A percentile compares a stretch with the other conserved stretches of the same genome.
These are phyloP conservation scores for Fragum fragum DNA, from an alignment of 2,888 invertebrate genomes.

Conservation along the genomic window DNA sequence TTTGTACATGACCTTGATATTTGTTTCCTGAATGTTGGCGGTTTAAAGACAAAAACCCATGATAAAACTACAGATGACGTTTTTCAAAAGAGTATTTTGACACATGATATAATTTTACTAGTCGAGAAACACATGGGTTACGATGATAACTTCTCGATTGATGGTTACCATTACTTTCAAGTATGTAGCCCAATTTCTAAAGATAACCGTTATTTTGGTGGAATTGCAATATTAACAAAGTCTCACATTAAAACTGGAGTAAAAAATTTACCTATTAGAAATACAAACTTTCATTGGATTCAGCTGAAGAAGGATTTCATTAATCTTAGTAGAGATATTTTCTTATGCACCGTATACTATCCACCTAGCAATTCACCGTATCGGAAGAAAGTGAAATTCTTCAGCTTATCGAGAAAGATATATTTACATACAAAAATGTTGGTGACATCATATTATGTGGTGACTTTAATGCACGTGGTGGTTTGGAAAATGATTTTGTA, in stretches of 20 bases:
- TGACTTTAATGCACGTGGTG: too few relatives aligned
- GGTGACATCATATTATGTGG: too few relatives aligned
- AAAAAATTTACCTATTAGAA: not conserved
- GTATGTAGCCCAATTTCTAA: not conserved
- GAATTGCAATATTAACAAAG: not conserved
- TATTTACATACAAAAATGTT: too few relatives aligned
- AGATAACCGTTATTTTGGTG: not conserved
- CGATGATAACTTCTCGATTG: not conserved
- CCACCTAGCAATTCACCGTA: not conserved
- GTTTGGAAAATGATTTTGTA: too few relatives aligned
- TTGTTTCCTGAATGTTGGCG: not conserved
- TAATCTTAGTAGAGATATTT: not conserved
- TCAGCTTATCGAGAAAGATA: not conserved
- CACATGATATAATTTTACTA: not conserved
- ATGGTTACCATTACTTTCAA: not conserved
- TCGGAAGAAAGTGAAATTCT: not conserved
- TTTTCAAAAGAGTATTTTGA: not conserved
- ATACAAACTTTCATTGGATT: not conserved
- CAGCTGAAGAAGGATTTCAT: not conserved
- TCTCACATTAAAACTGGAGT: not conserved
- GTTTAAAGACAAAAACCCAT: not conserved
- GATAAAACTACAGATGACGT: constrained; percentile 2
- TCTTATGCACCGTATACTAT: not conserved
- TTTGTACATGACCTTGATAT: not conserved
- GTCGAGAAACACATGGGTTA: not conserved